Evolutionary conservation across 1,140 invertebrate genomes (phyloP), one percentile per base, ranked within the genome.

Genomic region (Bombus soroeensis): DNA sequence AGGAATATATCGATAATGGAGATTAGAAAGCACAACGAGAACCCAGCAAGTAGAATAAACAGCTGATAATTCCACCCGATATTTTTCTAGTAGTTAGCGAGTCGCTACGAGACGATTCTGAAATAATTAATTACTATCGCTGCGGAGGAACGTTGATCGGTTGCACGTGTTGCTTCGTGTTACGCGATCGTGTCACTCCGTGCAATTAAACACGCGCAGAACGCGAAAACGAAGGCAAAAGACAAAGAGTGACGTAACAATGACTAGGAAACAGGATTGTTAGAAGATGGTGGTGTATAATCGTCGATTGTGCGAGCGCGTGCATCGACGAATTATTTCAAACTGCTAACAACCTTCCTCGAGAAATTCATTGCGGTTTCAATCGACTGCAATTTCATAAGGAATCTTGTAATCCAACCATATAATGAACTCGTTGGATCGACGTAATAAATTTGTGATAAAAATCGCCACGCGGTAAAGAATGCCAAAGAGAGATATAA

Each of bases 321-420:
- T 73, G 62, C 74, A 57, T n/a, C n/a, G 18, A 22, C 37, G n/a
- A 79, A 62, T 71, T 59, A 34, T 66, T 68, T 59, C 3, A 25
- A 79, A 43, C n/a, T 13, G 32, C 25, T 71, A 47, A 71, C 68
- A 32, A n/a, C 12, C 57, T 53, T 66, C 37, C 13, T 28, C 32
- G 18, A 22, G 39, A 80, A 47, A 80, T 71, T 59, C 68, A 71
- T 62, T 59, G 82, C 47, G 75, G 39, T 85, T 80, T 85, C 83
- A 37, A 72, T 85, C 13, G 66, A 39, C 68, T 80, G 83, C 68
- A 73, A 85, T 80, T 85, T 85, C 79, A 80, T 73, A 34, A 78
- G 34, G 66, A 12, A 43, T 85, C 79, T 18, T 41, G 83, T 41
- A 85, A 85, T 66, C 4, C n/a, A 34, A 64, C 77, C 68, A 28